These are phyloP conservation scores for Zygothrica quintamaculata DNA, from an alignment of 2,888 invertebrate genomes.

Conservation along the genomic window DNA sequence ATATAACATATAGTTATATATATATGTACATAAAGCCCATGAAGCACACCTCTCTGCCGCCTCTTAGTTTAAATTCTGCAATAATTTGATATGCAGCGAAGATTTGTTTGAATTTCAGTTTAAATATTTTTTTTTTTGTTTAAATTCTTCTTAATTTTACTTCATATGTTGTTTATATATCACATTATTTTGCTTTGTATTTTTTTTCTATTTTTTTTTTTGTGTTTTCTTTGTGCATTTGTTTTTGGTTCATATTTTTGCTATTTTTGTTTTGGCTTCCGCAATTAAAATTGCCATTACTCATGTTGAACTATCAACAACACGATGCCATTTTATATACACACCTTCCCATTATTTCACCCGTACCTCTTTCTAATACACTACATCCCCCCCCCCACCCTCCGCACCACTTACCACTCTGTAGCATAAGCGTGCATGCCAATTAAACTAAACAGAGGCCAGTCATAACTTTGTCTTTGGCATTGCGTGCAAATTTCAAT, in stretches of 20 bases:
- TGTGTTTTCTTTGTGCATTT: slow-evolving; percentile 8
- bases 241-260: slow-evolving; percentile 22
- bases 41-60: too few relatives aligned
- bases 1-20: too few relatives aligned
- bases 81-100: too few relatives aligned
- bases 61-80: too few relatives aligned
- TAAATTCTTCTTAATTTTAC: too few relatives aligned
- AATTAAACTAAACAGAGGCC: neutral
- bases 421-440: too few relatives aligned
- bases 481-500: slow-evolving; percentile 78
- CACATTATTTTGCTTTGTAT: too few relatives aligned
- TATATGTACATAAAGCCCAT: too few relatives aligned
- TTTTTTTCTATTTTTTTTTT: neutral
- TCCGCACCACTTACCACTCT: neutral
- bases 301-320: slow-evolving; percentile 64
- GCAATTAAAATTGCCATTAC: slow-evolving; percentile 72
- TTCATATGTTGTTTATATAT: too few relatives aligned
- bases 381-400: neutral
- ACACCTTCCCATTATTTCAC: neutral
- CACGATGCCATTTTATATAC: slow-evolving; percentile 37
- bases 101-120: too few relatives aligned
- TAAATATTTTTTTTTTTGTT: too few relatives aligned
- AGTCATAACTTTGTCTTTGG: slow-evolving; percentile 57
- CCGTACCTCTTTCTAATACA: slow-evolving; percentile 1
- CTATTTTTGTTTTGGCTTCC: slow-evolving; percentile 52